A percentile compares a stretch with the other conserved stretches of the same genome.
Evolutionary conservation across 1,140 invertebrate genomes (phyloP).

Genomic region (Leptinotarsa undecemlineata): DNA sequence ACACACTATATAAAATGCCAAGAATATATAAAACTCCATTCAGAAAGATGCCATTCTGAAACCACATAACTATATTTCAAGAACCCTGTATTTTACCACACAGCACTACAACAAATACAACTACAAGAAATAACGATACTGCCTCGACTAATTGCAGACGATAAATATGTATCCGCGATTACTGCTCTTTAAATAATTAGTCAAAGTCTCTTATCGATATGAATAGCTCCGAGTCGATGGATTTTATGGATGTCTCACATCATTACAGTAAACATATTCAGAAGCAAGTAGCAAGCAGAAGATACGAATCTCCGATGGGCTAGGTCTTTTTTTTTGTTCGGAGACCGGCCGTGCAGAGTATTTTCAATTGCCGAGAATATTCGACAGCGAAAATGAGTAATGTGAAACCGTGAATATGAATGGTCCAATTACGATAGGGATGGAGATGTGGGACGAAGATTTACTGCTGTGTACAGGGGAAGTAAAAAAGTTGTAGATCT

Average conservation of each 20-base stretch:
- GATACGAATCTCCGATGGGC: slow-evolving; percentile 2
- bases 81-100: no score
- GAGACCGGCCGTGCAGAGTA: not conserved
- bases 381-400: not conserved
- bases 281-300: not conserved
- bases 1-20: no score
- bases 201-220: slow-evolving; percentile 19
- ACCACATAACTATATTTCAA: no score
- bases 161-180: slow-evolving; percentile 9
- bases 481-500: no score
- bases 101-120: no score
- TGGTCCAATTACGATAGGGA: not conserved
- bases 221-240: slow-evolving; percentile 6
- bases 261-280: slow-evolving; percentile 21
- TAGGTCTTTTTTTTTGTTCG: not conserved
- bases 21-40: no score
- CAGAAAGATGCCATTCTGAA: no score
- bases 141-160: not conserved
- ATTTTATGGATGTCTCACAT: slow-evolving; percentile 14
- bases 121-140: not conserved
- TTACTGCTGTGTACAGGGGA: no score
- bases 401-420: not conserved
- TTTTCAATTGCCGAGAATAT: not conserved
- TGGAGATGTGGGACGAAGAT: not conserved
- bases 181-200: slow-evolving; percentile 19